Evolutionary conservation across 64 coral and sea anemone genomes (phyloP).

Genomic region (Montipora efflorescens): DNA sequence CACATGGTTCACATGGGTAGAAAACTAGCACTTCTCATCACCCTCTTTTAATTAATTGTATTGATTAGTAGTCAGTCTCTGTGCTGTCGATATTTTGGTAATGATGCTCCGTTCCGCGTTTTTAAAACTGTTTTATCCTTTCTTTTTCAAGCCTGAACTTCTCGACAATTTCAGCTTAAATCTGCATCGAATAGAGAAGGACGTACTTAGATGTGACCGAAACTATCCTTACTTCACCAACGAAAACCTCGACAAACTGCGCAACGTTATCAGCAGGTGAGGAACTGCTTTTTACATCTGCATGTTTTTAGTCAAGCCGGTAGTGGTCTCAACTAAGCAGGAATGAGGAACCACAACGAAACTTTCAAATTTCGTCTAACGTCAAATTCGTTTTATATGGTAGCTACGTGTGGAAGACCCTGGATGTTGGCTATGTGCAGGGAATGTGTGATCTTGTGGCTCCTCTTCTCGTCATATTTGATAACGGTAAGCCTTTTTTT

Average conservation of each 20-base stretch:
- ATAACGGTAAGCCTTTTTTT: constrained; percentile 79
- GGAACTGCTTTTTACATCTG: not conserved
- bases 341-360: no score
- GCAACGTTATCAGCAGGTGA: constrained; percentile 97
- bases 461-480: constrained; percentile 94
- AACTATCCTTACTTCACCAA: constrained; percentile 95
- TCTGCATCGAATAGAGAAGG: constrained; percentile 99
- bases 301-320: no score
- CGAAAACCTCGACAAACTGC: constrained; percentile 92
- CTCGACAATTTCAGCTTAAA: constrained; percentile 95
- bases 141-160: constrained; percentile 69
- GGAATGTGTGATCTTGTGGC: constrained; percentile 99
- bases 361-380: not conserved
- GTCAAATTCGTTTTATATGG: not conserved
- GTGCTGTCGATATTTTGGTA: not conserved
- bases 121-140: not conserved
- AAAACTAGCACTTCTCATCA: no score
- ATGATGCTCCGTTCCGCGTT: not conserved
- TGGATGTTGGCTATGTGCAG: constrained; percentile 97
- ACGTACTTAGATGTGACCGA: constrained; percentile 92
- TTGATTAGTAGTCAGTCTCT: no score
- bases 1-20: no score
- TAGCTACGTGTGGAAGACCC: constrained; percentile 96
- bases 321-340: no score
- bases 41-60: no score